These are phyloP conservation scores for Lethenteron reissneri DNA, from an alignment of 2,113 vertebrate genomes.

Conservation along the genomic window DNA sequence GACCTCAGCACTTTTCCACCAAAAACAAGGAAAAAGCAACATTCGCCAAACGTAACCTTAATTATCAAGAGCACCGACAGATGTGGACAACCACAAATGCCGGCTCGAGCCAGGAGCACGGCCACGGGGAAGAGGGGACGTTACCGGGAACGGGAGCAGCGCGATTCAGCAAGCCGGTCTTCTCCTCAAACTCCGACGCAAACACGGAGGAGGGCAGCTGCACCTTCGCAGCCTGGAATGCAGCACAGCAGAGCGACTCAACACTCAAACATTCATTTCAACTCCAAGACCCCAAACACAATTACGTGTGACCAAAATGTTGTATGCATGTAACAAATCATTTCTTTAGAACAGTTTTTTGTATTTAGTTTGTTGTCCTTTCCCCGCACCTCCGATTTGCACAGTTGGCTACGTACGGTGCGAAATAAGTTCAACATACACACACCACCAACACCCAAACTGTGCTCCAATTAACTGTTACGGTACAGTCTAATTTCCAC, in stretches of 20 bases:
- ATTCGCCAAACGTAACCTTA: no score
- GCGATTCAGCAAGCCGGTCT: slow-evolving; percentile 84
- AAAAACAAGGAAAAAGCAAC: no score
- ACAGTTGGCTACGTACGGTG: neutral
- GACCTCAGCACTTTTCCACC: no score
- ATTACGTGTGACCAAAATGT: no score
- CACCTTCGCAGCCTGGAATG: slow-evolving; percentile 35
- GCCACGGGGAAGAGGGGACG: no score
- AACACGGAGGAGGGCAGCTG: slow-evolving; percentile 86
- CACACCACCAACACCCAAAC: neutral
- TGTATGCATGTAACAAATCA: no score
- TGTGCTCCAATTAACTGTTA: no score
- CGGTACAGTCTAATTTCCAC: no score
- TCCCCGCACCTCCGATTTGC: neutral
- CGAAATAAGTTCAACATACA: neutral
- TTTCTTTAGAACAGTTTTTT: no score
- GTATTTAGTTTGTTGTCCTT: neutral
- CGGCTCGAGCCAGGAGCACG: no score
- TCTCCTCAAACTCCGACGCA: slow-evolving; percentile 86
- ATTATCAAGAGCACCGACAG: no score
- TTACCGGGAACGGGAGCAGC: slow-evolving; percentile 80
- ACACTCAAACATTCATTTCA: neutral
- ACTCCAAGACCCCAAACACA: neutral
- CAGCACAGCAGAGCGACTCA: slow-evolving; percentile 1
- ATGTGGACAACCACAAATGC: no score